Evolutionary conservation across 1,140 invertebrate genomes (phyloP), one percentile per base, ranked within the genome.

Genomic region (Ceratoteleas bidentatus): DNA sequence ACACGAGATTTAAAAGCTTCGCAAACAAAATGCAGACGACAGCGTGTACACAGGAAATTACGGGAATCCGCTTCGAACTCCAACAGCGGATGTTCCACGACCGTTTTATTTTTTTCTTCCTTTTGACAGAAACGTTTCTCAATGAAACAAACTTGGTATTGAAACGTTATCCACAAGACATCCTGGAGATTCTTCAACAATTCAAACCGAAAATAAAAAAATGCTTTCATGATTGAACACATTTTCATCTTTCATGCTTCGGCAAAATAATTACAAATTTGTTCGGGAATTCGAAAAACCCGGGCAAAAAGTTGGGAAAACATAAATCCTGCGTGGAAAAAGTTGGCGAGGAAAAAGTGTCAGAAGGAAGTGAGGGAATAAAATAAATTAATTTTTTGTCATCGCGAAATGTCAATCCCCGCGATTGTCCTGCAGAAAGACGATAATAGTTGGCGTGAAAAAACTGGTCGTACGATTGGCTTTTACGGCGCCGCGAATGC

Each of bases 1-100:
- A 65, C 65, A 75, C 54, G 70, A 66, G 65, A 75, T 66, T 80
- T 84, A 84, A 84, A 84, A 84, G 81, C 81, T 76, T 80, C 49
- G 72, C 76, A 79, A 84, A 84, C 72, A 83, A 57, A 69, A 74
- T 53, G 62, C 58, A 40, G 24, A 70, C 36, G 75, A 54, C 66
- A 14, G 13, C 66, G 61, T 62, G 64, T 53, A 43, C 65, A 58
- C 61, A 60, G 72, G 62, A 76, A 76, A 66, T 65, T 76, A 61
- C 33, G 64, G 33, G 56, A 60, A 75, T 66, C 40, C 58, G 43
- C 49, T 33, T 13, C 6, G 7, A 10, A 36, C 13, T 65, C 16
- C 14, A 66, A 65, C 9, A 50, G 32, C 62, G 62, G 62, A 53
- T 65, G 43, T 66, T 56, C 7, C 32, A 60, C 43, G 34, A 13